Percentiles rank a stretch among this genome's conserved stretches.
Evolutionary conservation across 2,888 invertebrate genomes (phyloP).

Genomic region (Dione juno): DNA sequence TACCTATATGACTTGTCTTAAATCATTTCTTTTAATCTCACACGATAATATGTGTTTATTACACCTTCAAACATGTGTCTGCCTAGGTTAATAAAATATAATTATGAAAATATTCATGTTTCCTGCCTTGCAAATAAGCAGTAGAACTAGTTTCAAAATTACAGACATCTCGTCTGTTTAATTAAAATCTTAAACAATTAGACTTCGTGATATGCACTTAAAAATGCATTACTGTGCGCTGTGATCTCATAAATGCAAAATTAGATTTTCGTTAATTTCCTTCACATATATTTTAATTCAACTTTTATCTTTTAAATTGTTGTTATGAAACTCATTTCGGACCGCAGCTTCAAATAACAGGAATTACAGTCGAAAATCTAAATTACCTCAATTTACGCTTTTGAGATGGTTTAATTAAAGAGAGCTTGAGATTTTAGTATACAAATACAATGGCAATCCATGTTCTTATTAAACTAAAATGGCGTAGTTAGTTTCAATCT

Average conservation of each 20-base stretch:
- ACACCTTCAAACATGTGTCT: background rate
- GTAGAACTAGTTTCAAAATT: background rate
- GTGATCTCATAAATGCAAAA: background rate
- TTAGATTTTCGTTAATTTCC: constrained; percentile 8
- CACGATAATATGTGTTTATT: background rate
- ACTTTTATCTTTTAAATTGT: constrained; percentile 19
- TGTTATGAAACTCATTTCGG: constrained; percentile 24
- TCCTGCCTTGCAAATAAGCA: background rate
- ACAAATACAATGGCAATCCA: background rate
- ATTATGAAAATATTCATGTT: background rate
- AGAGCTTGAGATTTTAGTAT: constrained; percentile 4
- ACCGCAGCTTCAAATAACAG: constrained; percentile 21
- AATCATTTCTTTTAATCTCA: background rate
- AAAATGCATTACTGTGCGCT: constrained; percentile 5
- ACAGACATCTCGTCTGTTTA: background rate
- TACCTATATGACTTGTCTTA: too few relatives aligned
- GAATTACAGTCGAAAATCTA: constrained; percentile 10
- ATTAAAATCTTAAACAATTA: constrained; percentile 1
- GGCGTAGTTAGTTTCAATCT: background rate
- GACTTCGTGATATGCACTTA: background rate
- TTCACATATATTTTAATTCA: constrained; percentile 13
- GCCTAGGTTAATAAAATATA: background rate
- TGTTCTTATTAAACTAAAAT: background rate
- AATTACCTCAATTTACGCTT: constrained; percentile 22
- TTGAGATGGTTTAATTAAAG: constrained; percentile 19